Conservation (phyloP, 2,888 invertebrate species). For the Xylocampa areola region DNA sequence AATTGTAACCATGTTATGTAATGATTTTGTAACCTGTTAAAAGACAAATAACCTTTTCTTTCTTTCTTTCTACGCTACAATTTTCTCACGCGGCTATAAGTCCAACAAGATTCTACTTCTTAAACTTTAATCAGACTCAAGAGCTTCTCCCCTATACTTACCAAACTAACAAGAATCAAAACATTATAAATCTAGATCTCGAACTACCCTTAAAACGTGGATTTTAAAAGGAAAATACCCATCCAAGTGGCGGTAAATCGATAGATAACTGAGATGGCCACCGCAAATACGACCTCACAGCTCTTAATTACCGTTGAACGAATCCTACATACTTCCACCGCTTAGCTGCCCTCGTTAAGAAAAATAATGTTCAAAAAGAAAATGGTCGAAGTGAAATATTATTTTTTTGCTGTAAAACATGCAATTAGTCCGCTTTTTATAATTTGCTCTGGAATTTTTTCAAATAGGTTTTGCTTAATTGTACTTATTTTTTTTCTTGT, state of each 20-base stretch:
- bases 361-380: constrained; percentile 48
- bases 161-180: neutral
- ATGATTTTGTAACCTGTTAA: too few relatives aligned
- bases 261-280: constrained; percentile 42
- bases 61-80: too few relatives aligned
- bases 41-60: too few relatives aligned
- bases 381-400: constrained; percentile 33
- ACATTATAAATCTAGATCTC: constrained; percentile 36
- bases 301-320: constrained; percentile 42
- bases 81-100: too few relatives aligned
- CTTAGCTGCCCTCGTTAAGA: constrained; percentile 53
- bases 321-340: constrained; percentile 39
- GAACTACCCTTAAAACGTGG: constrained; percentile 33
- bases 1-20: too few relatives aligned
- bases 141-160: neutral
- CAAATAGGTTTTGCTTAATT: constrained; percentile 29
- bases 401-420: constrained; percentile 52
- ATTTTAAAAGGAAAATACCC: constrained; percentile 51
- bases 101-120: neutral
- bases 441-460: constrained; percentile 36
- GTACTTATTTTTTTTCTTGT: constrained; percentile 28
- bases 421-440: constrained; percentile 49
- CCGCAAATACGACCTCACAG: constrained; percentile 39
- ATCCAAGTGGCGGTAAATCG: constrained; percentile 41
- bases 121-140: neutral